Evolutionary conservation across 2,888 invertebrate species (phyloP).

Genomic region (Deroplatys truncata): DNA sequence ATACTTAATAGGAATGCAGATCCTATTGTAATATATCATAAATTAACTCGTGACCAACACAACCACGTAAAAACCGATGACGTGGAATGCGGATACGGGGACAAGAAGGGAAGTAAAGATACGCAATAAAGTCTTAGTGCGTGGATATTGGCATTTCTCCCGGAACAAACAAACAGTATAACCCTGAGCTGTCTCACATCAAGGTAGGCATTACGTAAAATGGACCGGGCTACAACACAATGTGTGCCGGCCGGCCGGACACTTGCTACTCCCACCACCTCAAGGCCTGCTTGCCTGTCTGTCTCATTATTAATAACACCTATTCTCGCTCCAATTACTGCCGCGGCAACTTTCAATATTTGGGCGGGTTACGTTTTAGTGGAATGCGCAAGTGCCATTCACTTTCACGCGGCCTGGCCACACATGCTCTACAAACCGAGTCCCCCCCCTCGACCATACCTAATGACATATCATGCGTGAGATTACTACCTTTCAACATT

Average conservation of each 20-base stretch:
- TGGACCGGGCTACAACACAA: background rate
- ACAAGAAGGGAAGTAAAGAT: background rate
- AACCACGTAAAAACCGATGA: no score
- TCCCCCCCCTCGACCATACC: no score
- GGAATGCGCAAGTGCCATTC: constrained; percentile 7
- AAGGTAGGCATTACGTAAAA: background rate
- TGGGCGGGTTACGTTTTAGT: background rate
- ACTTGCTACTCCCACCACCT: background rate
- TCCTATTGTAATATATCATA: no score
- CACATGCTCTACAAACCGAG: background rate
- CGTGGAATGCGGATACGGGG: background rate
- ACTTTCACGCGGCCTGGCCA: background rate
- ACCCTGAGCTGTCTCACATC: background rate
- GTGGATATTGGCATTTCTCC: no score
- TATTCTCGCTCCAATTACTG: background rate
- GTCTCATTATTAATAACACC: background rate
- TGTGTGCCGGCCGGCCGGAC: background rate
- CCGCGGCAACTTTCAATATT: constrained; percentile 1
- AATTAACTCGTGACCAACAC: no score
- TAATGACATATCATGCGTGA: background rate
- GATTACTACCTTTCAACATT: background rate
- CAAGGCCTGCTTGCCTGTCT: background rate
- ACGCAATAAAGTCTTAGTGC: background rate
- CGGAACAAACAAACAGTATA: background rate
- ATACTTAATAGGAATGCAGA: no score